These are phyloP conservation scores for Sceliomorpha sp. DNA, from an alignment of 2,888 invertebrate genomes.

Conservation along the genomic window DNA sequence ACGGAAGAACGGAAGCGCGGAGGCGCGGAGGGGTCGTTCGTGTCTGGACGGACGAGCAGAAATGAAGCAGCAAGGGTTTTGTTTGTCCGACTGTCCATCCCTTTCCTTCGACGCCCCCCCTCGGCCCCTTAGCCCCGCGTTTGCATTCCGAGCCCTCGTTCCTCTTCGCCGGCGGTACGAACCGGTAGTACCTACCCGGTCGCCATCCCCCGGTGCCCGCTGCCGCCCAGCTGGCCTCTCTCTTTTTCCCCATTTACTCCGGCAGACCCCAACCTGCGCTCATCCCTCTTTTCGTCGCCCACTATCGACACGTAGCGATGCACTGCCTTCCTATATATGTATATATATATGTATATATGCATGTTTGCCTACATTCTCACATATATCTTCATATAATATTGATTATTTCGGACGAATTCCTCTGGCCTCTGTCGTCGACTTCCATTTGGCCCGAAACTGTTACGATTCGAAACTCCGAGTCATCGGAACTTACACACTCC, in stretches of 20 bases:
- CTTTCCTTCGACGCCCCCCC: constrained; percentile 64
- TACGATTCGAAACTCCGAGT: constrained; percentile 25
- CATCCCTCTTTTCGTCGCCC: constrained; percentile 48
- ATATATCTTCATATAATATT: constrained; percentile 75
- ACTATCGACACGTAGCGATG: constrained; percentile 68
- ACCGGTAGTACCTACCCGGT: constrained; percentile 36
- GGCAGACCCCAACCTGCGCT: constrained; percentile 44
- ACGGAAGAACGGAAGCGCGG: constrained; percentile 65
- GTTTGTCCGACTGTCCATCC: constrained; percentile 79
- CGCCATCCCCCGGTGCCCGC: constrained; percentile 29
- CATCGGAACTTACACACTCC: constrained; percentile 28
- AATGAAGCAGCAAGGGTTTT: constrained; percentile 80
- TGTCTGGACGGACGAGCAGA: constrained; percentile 79
- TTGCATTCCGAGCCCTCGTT: constrained; percentile 44
- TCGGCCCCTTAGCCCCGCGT: constrained; percentile 39
- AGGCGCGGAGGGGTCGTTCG: constrained; percentile 70
- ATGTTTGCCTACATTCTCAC: constrained; percentile 74
- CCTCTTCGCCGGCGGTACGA: constrained; percentile 34
- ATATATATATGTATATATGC: constrained; percentile 52
- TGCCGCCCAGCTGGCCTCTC: constrained; percentile 26
- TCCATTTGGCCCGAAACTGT: constrained; percentile 21
- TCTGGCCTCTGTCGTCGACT: constrained; percentile 48
- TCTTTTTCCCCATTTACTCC: constrained; percentile 44
- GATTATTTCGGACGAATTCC: constrained; percentile 74
- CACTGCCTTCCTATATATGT: constrained; percentile 41